phyloP scores from a whole-genome alignment of 2,797 vertebrate species.

The Hapalemur alaotrensis region DNA sequence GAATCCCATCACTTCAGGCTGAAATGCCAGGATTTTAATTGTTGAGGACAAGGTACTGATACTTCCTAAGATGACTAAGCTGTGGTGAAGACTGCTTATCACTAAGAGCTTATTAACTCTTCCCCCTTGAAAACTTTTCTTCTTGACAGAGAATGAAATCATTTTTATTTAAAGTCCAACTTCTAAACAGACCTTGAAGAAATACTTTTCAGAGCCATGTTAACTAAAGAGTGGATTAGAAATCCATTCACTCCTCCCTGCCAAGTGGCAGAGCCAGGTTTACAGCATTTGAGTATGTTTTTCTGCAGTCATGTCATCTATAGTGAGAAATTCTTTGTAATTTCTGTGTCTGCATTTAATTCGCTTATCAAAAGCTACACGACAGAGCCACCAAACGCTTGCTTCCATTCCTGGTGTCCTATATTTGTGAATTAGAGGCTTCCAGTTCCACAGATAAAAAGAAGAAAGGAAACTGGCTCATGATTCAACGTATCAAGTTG shows the following conservation, averaged over 20 bases:
- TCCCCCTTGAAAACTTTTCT: neutral
- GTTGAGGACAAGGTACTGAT: neutral
- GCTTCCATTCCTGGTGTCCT: neutral
- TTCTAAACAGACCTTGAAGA: slow-evolving; percentile 12
- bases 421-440: slow-evolving; percentile 5
- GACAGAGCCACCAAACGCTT: neutral
- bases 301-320: neutral
- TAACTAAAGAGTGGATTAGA: neutral
- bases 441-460: neutral
- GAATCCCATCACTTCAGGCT: slow-evolving; percentile 4
- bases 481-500: neutral
- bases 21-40: slow-evolving; percentile 40
- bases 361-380: neutral
- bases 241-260: neutral
- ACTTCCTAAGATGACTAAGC: neutral
- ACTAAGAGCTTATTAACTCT: slow-evolving; percentile 15
- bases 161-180: slow-evolving; percentile 22
- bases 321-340: neutral
- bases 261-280: neutral
- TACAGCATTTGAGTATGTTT: neutral
- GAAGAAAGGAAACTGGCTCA: neutral
- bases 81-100: neutral
- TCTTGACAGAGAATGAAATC: neutral
- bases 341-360: neutral
- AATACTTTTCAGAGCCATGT: neutral